These are phyloP conservation scores for Hyphantria cunea DNA, from an alignment of 1,140 invertebrate genomes.

Conservation along the genomic window DNA sequence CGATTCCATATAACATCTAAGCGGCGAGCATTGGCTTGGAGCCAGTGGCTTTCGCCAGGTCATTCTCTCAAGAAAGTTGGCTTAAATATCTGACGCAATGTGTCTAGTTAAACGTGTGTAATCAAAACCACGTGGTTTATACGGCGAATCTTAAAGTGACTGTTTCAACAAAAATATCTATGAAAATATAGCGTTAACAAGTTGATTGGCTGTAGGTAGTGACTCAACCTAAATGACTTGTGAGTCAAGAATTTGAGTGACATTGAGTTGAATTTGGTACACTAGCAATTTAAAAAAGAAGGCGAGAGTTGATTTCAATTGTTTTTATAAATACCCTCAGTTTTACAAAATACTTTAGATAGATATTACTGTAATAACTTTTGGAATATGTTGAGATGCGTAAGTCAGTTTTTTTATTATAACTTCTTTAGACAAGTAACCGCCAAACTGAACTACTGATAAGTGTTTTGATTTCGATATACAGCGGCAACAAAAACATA, in stretches of 20 bases:
- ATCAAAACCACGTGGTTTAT: conserved; percentile 27
- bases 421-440: no score
- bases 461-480: no score
- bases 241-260: conserved; percentile 26
- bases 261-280: conserved; percentile 13
- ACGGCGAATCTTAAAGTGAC: conserved; percentile 14
- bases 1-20: conserved; percentile 18
- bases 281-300: conserved; percentile 21
- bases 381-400: no score
- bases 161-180: conserved; percentile 13
- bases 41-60: conserved; percentile 53
- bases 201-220: conserved; percentile 13
- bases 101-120: conserved; percentile 28
- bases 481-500: no score
- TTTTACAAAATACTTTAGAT: no score
- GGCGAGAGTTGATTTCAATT: no score
- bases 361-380: no score
- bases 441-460: no score
- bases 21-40: conserved; percentile 34
- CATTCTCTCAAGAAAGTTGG: conserved; percentile 50
- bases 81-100: conserved; percentile 45
- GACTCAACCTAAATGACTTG: conserved; percentile 17
- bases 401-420: no score
- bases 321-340: no score
- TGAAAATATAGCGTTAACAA: conserved; percentile 20